Base-by-base conservation (phyloP, 2,113 vertebrate species). In the Epinephelus moara region DNA sequence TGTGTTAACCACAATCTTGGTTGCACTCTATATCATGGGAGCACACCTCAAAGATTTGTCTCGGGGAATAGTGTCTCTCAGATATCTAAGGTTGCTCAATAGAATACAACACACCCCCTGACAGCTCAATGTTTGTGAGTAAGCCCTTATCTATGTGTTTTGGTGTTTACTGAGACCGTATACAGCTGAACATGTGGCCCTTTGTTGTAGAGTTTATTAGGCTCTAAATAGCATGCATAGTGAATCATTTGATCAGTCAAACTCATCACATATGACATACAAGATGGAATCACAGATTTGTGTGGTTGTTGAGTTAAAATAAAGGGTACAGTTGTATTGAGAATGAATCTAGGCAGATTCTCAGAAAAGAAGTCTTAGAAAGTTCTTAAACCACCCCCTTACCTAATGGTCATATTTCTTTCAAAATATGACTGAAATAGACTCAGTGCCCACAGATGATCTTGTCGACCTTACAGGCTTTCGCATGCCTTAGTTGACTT, bases 41-140 rank as follows among this genome's bases (percentile, higher is more conserved):
- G 60, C 13, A 23, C 25, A 47, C 66, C 37, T 77, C 18, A 14
- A 63, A 64, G 33, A 75, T 63, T 64, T 42, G 21, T 45, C 74
- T 33, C 52, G n/a, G 4, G 23, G 10, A 42, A 42, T 25, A 42
- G 19, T 75, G 13, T 50, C 42, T 64, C 62, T 67, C 23, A 12
- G n/a, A 11, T 33, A 42, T 42, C 17, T 2, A 21, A 4, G 23
- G 37, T 67, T 59, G 17, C 12, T 14, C 6, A 47, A 40, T 21
- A 27, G 11, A 52, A 27, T 21, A 47, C 40, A 23, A n/a, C 40
- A 27, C 11, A 13, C 5, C 55, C 40, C 12, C 21, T n/a, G 57
- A 50, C 47, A 23, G 30, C 21, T 25, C 14, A 23, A 1, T 64
- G 15, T 19, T 75, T 75, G 8, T 1, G 10, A 53, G n/a, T 64